Percentiles rank a stretch among this genome's conserved stretches.
These are phyloP conservation scores for Aphyosemion australe DNA, from an alignment of 2,113 vertebrate genomes.

Conservation along the genomic window DNA sequence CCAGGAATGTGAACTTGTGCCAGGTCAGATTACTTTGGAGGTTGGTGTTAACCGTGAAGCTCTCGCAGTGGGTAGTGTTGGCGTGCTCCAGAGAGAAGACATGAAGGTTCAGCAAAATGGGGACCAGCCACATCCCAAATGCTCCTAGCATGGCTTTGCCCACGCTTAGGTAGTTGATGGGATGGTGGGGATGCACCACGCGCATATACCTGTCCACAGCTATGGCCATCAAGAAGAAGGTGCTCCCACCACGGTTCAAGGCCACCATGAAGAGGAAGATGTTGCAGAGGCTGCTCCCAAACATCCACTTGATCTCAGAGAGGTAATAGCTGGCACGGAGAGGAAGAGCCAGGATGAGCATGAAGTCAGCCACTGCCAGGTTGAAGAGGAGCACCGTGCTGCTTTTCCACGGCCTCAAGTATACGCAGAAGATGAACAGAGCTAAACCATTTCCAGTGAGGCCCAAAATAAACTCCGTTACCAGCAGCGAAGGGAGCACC, in stretches of 20 bases:
- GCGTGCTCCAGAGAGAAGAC: conserved; percentile 33
- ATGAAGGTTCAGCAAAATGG: conserved; percentile 45
- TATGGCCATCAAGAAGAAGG: conserved; percentile 68
- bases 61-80: conserved; percentile 64
- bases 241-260: conserved; percentile 60
- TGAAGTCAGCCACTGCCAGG: conserved; percentile 61
- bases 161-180: conserved; percentile 40
- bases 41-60: conserved; percentile 48
- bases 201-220: conserved; percentile 67
- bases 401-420: conserved; percentile 72
- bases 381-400: conserved; percentile 67
- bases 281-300: conserved; percentile 12
- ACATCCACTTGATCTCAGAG: conserved; percentile 21
- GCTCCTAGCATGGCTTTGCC: conserved; percentile 34
- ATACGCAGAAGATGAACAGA: conserved; percentile 69
- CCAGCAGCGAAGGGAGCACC: conserved; percentile 59
- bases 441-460: conserved; percentile 64
- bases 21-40: conserved; percentile 9
- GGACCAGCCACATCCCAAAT: conserved; percentile 49
- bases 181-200: conserved; percentile 67
- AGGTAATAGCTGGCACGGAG: conserved; percentile 65
- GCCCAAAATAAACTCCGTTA: conserved; percentile 60
- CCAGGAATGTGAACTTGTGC: conserved; percentile 63
- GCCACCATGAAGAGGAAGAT: conserved; percentile 54
- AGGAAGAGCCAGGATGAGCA: conserved; percentile 62